Percentiles rank a stretch among this genome's conserved stretches.
Conservation (phyloP, 2,888 invertebrate genomes). For the Drosophila testacea region DNA sequence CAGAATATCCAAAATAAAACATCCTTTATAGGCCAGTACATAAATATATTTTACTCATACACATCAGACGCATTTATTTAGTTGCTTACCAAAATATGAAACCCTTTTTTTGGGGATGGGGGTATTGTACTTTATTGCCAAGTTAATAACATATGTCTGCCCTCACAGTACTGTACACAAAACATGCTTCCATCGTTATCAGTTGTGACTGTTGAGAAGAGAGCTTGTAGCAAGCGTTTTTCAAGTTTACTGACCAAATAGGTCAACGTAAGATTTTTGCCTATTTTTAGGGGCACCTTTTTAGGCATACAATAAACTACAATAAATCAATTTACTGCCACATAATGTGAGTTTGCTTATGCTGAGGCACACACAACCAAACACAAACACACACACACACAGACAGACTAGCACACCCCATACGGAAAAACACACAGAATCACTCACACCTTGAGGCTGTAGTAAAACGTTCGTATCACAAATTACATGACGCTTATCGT, state of each 20-base stretch:
- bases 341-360: constrained; percentile 51
- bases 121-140: not conserved
- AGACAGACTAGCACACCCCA: not conserved
- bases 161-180: constrained; percentile 3
- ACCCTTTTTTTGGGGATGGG: constrained; percentile 1
- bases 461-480: constrained; percentile 51
- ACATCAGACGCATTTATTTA: constrained; percentile 11
- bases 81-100: constrained; percentile 1
- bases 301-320: constrained; percentile 52
- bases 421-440: constrained; percentile 1
- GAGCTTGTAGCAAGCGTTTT: constrained; percentile 25
- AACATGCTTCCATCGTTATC: constrained; percentile 1
- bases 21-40: not conserved
- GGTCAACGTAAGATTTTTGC: constrained; percentile 34
- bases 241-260: constrained; percentile 55
- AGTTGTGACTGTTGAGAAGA: not conserved
- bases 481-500: constrained; percentile 69
- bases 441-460: constrained; percentile 34
- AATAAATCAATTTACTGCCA: constrained; percentile 67
- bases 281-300: constrained; percentile 50
- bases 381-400: not conserved
- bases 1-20: not conserved
- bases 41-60: not conserved
- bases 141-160: constrained; percentile 14
- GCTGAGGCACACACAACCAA: constrained; percentile 17